Base-by-base conservation (phyloP, 2,888 invertebrate genomes). In the Tiphia femorata region DNA sequence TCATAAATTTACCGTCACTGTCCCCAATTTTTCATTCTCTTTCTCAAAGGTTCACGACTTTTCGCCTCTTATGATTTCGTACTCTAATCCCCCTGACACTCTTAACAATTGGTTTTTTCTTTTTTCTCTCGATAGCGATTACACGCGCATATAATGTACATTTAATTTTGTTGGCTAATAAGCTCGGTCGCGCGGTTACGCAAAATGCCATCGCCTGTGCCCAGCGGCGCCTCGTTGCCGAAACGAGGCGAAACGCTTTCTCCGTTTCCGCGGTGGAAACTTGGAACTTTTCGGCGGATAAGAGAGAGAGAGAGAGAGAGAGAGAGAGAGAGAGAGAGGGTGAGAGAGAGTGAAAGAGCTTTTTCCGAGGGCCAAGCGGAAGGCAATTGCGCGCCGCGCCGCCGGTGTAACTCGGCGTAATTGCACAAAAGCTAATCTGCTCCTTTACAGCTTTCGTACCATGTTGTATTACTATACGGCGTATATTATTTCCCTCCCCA, bases 361-460 rank as follows among this genome's bases (percentile, higher is more conserved):
- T 40, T 40, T 17, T 42, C 17, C 44, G 53, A 20, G 35, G 23
- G 23, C 20, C 43, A n/a, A 33, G 47, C 27, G 54, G 23, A 52
- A 42, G 47, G 55, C 51, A 55, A 56, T 57, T 48, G 20, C 25
- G n/a, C n/a, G 40, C 52, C 30, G 52, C 20, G 38, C 50, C 33
- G 47, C 30, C 23, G 40, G 52, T 57, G 43, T 58, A 56, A 58
- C 49, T 57, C 58, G 49, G 56, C 56, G 59, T 68, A 65, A 65
- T 60, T 63, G 70, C 70, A 70, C 72, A 68, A 60, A n/a, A 59
- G 70, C 72, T 70, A 70, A 70, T 65, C n/a, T n/a, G 69, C 69
- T 70, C 72, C n/a, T 72, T 70, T 72, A 72, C 72, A 70, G 72
- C 70, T 70, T 68, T 56, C 59, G 56, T 72, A 72, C 50, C 42